phyloP scores from a whole-genome alignment of 2,113 vertebrate species.

The Dasyornis broadbenti region DNA sequence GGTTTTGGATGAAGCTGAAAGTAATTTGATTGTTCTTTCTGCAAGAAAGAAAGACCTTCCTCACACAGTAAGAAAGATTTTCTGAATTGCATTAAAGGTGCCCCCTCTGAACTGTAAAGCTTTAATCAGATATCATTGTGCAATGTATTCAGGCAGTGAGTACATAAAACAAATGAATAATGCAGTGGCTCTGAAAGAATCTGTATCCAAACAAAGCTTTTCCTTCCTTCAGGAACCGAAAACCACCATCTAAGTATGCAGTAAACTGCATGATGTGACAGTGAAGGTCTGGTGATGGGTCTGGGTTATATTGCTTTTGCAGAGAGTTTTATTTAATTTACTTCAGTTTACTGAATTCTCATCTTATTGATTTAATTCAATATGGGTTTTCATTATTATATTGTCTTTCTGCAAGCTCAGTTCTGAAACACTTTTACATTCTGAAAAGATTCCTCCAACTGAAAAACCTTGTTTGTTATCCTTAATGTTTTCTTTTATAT shows the following conservation, averaged over 20 bases:
- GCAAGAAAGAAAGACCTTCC: neutral
- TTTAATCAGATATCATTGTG: neutral
- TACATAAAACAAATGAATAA: neutral
- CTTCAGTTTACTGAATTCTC: neutral
- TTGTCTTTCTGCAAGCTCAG: neutral
- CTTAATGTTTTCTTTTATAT: neutral
- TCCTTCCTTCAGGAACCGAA: neutral
- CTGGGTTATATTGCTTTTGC: neutral
- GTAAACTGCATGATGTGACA: neutral
- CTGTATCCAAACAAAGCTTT: neutral
- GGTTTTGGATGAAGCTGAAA: neutral
- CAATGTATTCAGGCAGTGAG: neutral
- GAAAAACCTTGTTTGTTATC: neutral
- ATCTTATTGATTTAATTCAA: neutral
- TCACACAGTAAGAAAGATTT: neutral
- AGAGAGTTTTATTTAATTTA: neutral
- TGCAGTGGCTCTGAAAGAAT: neutral
- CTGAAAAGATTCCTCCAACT: neutral
- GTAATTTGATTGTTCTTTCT: neutral
- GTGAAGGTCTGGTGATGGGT: neutral
- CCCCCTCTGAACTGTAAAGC: neutral
- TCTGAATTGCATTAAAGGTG: neutral
- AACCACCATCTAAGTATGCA: neutral
- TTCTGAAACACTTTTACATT: neutral
- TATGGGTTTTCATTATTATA: neutral